These are phyloP conservation scores for Chascanopsetta lugubris DNA, from an alignment of 2,113 vertebrate species.

Conservation along the genomic window DNA sequence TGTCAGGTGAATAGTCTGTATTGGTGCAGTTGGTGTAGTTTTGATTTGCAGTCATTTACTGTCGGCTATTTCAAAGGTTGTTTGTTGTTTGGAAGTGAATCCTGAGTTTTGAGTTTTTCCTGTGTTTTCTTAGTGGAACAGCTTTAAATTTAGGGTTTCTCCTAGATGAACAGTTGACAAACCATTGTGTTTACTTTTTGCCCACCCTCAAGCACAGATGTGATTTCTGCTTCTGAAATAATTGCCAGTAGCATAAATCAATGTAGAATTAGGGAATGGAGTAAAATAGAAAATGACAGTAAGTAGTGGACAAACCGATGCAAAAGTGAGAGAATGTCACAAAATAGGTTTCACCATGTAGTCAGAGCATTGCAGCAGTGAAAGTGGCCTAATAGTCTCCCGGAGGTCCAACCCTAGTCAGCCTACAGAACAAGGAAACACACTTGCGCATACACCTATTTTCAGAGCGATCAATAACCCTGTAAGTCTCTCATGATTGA, in stretches of 20 bases:
- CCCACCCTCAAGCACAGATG: constrained; percentile 20
- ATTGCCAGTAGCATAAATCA: constrained; percentile 33
- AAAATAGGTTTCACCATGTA: neutral
- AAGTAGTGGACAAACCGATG: too few relatives aligned
- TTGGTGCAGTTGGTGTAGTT: too few relatives aligned
- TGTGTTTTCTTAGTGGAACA: too few relatives aligned
- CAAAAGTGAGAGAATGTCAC: neutral
- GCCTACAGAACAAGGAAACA: constrained; percentile 26
- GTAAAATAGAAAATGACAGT: too few relatives aligned
- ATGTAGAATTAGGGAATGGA: too few relatives aligned
- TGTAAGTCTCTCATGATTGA: neutral
- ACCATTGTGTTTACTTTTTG: neutral
- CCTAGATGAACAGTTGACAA: too few relatives aligned
- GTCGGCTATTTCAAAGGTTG: too few relatives aligned
- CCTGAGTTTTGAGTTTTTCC: too few relatives aligned
- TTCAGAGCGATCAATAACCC: constrained; percentile 12
- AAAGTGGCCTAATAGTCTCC: neutral
- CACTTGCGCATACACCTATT: neutral
- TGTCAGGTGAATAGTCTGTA: too few relatives aligned
- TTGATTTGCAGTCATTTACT: too few relatives aligned
- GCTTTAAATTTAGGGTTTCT: too few relatives aligned
- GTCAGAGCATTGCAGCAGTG: neutral
- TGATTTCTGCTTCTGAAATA: constrained; percentile 22
- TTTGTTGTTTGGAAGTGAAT: too few relatives aligned
- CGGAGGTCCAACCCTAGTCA: neutral